phyloP scores from a whole-genome alignment of 2,888 invertebrate species.

The Agrotis ipsilon region DNA sequence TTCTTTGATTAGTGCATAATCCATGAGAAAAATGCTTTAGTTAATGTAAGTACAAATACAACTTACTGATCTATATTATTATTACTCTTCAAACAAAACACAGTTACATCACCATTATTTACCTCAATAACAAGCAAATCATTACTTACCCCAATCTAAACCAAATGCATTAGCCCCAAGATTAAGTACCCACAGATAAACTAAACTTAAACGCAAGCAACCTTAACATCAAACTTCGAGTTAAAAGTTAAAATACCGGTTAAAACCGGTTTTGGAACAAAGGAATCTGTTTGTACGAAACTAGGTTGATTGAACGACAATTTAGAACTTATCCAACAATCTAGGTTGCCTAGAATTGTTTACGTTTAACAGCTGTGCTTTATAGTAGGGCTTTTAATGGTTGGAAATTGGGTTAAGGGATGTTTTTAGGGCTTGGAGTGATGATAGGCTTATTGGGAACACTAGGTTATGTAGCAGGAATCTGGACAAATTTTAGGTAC shows the following conservation, averaged over 20 bases:
- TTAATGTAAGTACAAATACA: not conserved
- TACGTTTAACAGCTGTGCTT: conserved; percentile 68
- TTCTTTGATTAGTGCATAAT: no score
- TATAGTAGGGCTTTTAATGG: conserved; percentile 56
- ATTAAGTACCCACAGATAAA: conserved; percentile 50
- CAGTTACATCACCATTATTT: not conserved
- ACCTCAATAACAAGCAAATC: conserved; percentile 7
- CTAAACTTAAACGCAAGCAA: conserved; percentile 56
- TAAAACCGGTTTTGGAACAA: conserved; percentile 71
- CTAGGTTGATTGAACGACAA: conserved; percentile 80
- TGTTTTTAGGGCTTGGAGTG: conserved; percentile 31
- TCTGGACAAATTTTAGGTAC: no score
- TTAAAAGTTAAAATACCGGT: conserved; percentile 63
- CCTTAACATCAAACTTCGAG: conserved; percentile 58
- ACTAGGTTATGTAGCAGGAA: not conserved
- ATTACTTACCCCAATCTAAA: conserved; percentile 2
- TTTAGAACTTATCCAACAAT: conserved; percentile 73
- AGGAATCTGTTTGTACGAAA: conserved; percentile 73
- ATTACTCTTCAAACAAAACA: not conserved
- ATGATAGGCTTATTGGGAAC: conserved; percentile 17
- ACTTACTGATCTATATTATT: not conserved
- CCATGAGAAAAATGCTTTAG: no score
- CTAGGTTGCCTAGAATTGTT: conserved; percentile 69
- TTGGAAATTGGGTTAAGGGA: conserved; percentile 50
- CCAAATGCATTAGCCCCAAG: conserved; percentile 42